A percentile compares a stretch with the other conserved stretches of the same genome.
Conservation (phyloP, 2,888 invertebrate species). For the Galeopsomyia nigrocyanea region DNA sequence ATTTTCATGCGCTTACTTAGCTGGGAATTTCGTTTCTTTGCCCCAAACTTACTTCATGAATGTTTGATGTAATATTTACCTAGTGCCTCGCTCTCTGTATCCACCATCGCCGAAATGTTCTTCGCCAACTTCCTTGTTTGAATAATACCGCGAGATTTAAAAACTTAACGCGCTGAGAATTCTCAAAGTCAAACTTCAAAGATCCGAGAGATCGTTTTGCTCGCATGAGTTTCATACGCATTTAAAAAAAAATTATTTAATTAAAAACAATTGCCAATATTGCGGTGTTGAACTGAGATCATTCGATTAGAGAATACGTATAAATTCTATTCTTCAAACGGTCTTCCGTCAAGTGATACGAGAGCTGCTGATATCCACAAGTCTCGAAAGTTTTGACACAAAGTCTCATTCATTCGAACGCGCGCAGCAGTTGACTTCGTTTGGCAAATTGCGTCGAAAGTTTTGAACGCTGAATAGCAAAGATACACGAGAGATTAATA, state of each 20-base stretch:
- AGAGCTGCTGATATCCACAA: background rate
- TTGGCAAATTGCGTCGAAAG: constrained; percentile 23
- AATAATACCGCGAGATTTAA: constrained; percentile 8
- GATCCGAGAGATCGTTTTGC: background rate
- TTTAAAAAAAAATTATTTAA: too few relatives aligned
- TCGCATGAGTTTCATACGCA: background rate
- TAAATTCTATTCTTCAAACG: background rate
- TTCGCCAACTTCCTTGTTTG: constrained; percentile 17
- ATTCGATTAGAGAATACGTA: too few relatives aligned
- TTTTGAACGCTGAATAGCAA: constrained; percentile 26
- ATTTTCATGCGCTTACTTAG: background rate
- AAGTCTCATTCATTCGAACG: too few relatives aligned
- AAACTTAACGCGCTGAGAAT: constrained; percentile 6
- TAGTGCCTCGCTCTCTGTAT: background rate
- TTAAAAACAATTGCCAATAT: background rate
- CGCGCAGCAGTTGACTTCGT: background rate
- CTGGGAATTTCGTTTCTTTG: background rate
- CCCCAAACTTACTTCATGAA: constrained; percentile 32
- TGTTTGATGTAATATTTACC: constrained; percentile 14
- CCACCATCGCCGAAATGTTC: background rate
- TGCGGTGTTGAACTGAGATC: too few relatives aligned
- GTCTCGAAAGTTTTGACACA: background rate
- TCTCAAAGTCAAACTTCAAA: background rate
- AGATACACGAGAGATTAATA: constrained; percentile 38
- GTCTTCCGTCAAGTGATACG: background rate